These are phyloP conservation scores for Cerastis rubricosa DNA, from an alignment of 2,888 invertebrate species.

Conservation along the genomic window DNA sequence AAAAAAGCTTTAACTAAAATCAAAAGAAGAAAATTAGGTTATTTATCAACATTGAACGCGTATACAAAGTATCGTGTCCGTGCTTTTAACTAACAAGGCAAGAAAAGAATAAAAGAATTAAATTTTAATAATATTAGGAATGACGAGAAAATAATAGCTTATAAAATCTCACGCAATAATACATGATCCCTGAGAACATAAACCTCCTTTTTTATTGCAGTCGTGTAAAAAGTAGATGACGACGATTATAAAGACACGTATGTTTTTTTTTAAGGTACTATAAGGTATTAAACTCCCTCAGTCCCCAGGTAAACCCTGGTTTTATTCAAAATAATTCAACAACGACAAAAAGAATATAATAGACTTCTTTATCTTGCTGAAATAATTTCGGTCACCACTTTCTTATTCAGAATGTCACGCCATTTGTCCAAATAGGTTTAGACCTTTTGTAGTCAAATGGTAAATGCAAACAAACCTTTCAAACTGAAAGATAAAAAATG, in stretches of 20 bases:
- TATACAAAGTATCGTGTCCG: too few species aligned
- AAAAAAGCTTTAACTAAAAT: not conserved
- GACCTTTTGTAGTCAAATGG: constrained; percentile 23
- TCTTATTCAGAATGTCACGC: constrained; percentile 28
- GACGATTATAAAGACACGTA: not conserved
- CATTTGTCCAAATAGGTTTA: constrained; percentile 22
- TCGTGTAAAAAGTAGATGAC: not conserved
- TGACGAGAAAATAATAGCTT: too few species aligned
- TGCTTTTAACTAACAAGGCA: too few species aligned
- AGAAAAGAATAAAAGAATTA: too few species aligned
- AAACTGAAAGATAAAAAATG: not conserved
- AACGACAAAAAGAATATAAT: not conserved
- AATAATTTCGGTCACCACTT: constrained; percentile 23
- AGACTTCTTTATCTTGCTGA: constrained; percentile 1
- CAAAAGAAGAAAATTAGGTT: not conserved
- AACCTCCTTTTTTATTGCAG: not conserved
- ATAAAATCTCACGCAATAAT: not conserved
- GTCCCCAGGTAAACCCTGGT: not conserved
- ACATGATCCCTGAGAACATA: not conserved
- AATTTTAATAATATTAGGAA: too few species aligned
- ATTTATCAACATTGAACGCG: not conserved
- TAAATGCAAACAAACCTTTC: constrained; percentile 36
- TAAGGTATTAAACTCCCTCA: not conserved
- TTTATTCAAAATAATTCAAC: not conserved
- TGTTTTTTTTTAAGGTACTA: not conserved